A percentile compares a stretch with the other conserved stretches of the same genome.
These are phyloP conservation scores for Ooceraea biroi DNA, from an alignment of 1,140 invertebrate species.

Conservation along the genomic window DNA sequence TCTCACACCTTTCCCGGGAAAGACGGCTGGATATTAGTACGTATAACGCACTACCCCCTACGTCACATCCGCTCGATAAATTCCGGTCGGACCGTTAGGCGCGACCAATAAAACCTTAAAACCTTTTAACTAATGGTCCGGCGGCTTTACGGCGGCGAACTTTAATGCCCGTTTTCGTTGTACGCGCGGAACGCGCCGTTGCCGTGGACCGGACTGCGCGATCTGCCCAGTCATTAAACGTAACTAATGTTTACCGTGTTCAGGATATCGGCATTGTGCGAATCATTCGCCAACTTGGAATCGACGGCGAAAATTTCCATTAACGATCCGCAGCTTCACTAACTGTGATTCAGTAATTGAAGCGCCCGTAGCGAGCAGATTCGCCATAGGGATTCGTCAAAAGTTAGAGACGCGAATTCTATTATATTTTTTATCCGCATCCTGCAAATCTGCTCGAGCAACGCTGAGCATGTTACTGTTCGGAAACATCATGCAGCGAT, in stretches of 20 bases:
- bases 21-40: slow-evolving; percentile 68
- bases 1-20: slow-evolving; percentile 7
- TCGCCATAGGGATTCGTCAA: not conserved
- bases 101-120: slow-evolving; percentile 78
- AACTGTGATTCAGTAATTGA: not conserved
- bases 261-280: not conserved
- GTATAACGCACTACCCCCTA: slow-evolving; percentile 51
- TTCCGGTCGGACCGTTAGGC: slow-evolving; percentile 70
- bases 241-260: slow-evolving; percentile 65
- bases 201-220: slow-evolving; percentile 6
- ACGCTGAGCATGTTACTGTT: no score
- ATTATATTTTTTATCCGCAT: not conserved
- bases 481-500: no score
- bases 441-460: no score
- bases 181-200: slow-evolving; percentile 19
- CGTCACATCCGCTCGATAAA: slow-evolving; percentile 79
- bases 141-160: slow-evolving; percentile 70
- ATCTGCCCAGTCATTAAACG: slow-evolving; percentile 65
- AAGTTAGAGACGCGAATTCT: not conserved
- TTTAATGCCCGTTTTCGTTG: slow-evolving; percentile 70
- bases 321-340: slow-evolving; percentile 3
- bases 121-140: slow-evolving; percentile 78
- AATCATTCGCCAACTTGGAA: slow-evolving; percentile 20
- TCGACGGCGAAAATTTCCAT: slow-evolving; percentile 38
- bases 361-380: not conserved